Conservation (phyloP, 2,113 vertebrate genomes). For the Helogale parvula region DNA sequence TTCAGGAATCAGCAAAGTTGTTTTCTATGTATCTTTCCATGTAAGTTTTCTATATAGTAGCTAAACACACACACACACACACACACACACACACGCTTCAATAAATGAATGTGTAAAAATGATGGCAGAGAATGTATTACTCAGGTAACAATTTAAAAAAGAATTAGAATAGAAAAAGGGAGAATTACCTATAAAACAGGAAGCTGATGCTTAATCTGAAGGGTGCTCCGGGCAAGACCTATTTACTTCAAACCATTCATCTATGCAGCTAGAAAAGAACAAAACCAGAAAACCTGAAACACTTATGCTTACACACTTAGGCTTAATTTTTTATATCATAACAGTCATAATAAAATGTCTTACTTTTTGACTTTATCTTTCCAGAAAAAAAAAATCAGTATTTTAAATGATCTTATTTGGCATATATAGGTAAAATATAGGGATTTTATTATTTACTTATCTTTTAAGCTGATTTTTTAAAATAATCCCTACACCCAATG, state of each 20-base stretch:
- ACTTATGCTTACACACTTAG: neutral
- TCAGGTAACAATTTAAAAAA: constrained; percentile 21
- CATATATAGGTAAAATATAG: constrained; percentile 24
- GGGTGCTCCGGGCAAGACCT: constrained; percentile 98
- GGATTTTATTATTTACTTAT: neutral
- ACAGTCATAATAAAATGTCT: constrained; percentile 42
- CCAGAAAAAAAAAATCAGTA: neutral
- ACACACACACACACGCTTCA: neutral
- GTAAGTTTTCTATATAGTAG: neutral
- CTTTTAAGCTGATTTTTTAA: neutral
- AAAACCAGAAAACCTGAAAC: constrained; percentile 70
- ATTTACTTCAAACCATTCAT: constrained; percentile 99
- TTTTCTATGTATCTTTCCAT: neutral
- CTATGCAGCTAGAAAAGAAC: constrained; percentile 92
- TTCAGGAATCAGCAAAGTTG: neutral
- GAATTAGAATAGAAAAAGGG: constrained; percentile 13
- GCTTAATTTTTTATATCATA: constrained; percentile 24
- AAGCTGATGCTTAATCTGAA: constrained; percentile 90
- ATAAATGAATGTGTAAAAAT: neutral
- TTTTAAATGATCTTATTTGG: constrained; percentile 23
- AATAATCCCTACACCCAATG: neutral
- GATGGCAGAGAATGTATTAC: neutral
- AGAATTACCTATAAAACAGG: constrained; percentile 85
- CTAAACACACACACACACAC: neutral
- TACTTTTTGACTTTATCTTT: constrained; percentile 13